These are phyloP conservation scores for Pygocentrus nattereri DNA, from an alignment of 2,797 vertebrate genomes.

Conservation along the genomic window DNA sequence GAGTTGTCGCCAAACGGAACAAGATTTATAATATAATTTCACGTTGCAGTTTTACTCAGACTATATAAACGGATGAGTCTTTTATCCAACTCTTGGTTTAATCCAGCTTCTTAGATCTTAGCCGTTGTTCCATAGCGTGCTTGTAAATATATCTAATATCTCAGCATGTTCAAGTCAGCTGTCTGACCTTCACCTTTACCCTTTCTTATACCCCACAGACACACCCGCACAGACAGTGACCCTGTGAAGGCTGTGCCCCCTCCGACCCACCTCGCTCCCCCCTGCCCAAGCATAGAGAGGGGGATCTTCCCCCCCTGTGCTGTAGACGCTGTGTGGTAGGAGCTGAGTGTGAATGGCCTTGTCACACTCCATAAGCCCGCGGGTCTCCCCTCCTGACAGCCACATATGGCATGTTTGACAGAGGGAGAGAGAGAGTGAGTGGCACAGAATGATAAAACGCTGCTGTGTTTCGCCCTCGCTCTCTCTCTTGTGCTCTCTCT, in stretches of 20 bases:
- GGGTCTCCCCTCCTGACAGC: constrained; percentile 80
- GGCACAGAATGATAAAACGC: constrained; percentile 85
- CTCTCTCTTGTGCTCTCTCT: too few species aligned
- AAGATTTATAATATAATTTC: too few species aligned
- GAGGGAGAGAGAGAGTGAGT: constrained; percentile 83
- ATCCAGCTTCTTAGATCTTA: too few species aligned
- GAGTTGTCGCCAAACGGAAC: too few species aligned
- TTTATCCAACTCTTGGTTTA: too few species aligned
- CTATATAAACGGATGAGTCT: too few species aligned
- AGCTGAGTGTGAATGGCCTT: constrained; percentile 84
- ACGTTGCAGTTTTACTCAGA: too few species aligned
- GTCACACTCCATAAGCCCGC: constrained; percentile 85
- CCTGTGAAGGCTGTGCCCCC: constrained; percentile 78
- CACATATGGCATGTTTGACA: constrained; percentile 87
- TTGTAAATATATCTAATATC: neutral
- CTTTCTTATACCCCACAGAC: neutral
- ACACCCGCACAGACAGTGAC: constrained; percentile 22
- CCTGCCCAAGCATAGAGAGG: constrained; percentile 68
- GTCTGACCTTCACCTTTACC: neutral
- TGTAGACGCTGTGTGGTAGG: constrained; percentile 82
- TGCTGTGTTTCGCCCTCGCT: constrained; percentile 67
- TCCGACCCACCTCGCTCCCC: constrained; percentile 66
- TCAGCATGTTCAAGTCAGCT: neutral
- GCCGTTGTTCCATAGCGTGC: neutral
- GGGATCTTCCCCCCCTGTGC: constrained; percentile 55